A percentile compares a stretch with the other conserved stretches of the same genome.
Evolutionary conservation across 2,888 invertebrate species (phyloP).

Genomic region (Prenolepis imparis): DNA sequence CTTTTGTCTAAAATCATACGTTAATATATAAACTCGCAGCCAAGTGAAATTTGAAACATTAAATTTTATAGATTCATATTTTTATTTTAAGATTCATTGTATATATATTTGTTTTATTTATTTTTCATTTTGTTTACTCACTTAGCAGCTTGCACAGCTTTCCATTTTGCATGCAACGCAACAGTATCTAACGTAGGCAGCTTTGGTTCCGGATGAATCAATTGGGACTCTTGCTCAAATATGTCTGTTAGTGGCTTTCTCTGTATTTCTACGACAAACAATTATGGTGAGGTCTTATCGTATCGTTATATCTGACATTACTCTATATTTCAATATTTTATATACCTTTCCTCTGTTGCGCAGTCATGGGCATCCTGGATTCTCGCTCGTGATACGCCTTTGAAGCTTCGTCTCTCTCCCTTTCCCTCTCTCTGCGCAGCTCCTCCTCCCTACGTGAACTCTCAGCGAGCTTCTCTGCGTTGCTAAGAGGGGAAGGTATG

Average conservation of each 20-base stretch:
- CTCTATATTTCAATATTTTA: neutral
- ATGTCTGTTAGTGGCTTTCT: slow-evolving; percentile 84
- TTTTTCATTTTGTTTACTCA: no score
- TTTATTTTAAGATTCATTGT: neutral
- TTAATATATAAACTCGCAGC: neutral
- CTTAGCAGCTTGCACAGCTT: slow-evolving; percentile 83
- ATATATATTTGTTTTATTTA: neutral
- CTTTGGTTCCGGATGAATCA: slow-evolving; percentile 84
- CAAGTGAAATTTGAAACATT: neutral
- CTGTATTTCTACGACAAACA: slow-evolving; percentile 79
- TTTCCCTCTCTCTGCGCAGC: slow-evolving; percentile 81
- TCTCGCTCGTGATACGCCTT: slow-evolving; percentile 85
- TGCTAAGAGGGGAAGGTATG: slow-evolving; percentile 85
- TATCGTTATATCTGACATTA: neutral
- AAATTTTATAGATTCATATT: no score
- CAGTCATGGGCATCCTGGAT: slow-evolving; percentile 79
- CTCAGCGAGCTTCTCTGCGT: slow-evolving; percentile 84
- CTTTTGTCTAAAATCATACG: slow-evolving; percentile 85
- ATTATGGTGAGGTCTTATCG: neutral
- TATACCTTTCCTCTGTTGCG: slow-evolving; percentile 84
- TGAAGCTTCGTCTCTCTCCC: slow-evolving; percentile 82
- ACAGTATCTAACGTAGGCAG: slow-evolving; percentile 82
- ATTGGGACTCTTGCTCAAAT: slow-evolving; percentile 84
- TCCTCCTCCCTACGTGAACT: slow-evolving; percentile 83
- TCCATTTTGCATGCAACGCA: slow-evolving; percentile 84